Conservation (phyloP, 2,113 vertebrate genomes). For the Philantomba maxwellii region DNA sequence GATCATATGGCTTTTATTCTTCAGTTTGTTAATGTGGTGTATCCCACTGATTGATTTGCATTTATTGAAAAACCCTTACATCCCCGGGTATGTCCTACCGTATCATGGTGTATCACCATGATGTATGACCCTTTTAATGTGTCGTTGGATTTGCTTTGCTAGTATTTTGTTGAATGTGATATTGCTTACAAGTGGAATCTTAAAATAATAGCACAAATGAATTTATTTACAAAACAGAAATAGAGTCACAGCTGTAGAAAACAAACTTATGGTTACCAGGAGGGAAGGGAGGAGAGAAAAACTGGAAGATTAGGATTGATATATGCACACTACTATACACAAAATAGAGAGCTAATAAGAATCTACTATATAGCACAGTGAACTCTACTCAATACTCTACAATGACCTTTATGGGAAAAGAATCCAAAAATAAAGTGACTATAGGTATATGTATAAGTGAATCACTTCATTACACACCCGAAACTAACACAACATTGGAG, state of each 20-base stretch:
- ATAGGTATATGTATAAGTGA: not conserved
- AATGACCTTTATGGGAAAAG: not conserved
- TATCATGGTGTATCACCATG: not conserved
- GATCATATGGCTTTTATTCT: not conserved
- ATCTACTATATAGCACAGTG: not conserved
- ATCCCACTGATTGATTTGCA: not conserved
- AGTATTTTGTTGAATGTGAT: not conserved
- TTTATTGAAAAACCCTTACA: not conserved
- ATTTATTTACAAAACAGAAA: not conserved
- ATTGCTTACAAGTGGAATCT: not conserved
- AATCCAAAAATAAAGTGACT: not conserved
- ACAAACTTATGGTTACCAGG: not conserved
- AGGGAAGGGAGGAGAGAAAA: not conserved
- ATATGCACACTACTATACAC: not conserved
- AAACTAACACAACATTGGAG: not conserved
- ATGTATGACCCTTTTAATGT: not conserved
- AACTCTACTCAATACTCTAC: not conserved
- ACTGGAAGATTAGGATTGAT: not conserved
- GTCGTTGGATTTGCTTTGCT: not conserved
- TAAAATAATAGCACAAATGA: not conserved
- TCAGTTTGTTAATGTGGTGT: not conserved
- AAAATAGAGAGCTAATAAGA: not conserved
- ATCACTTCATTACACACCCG: not conserved
- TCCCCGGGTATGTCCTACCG: not conserved
- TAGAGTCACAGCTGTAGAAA: not conserved